These are phyloP conservation scores for Varecia variegata DNA, from an alignment of 2,797 vertebrate species.

Conservation along the genomic window DNA sequence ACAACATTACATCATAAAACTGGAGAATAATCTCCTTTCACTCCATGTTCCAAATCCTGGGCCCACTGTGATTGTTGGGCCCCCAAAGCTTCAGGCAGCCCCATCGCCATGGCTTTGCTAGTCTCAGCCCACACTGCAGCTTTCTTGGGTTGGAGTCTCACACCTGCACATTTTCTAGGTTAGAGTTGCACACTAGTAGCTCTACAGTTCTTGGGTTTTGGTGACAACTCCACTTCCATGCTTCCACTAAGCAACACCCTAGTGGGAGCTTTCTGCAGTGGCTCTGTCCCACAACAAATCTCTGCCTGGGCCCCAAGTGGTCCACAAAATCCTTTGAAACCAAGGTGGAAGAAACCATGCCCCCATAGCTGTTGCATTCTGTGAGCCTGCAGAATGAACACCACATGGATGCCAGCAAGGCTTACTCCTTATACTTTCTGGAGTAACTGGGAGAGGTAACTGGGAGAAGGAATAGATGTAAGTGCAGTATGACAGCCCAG, in stretches of 20 bases:
- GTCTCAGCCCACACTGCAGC: neutral
- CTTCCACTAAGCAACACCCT: fast-evolving
- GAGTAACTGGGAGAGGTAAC: neutral
- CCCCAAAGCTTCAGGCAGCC: neutral
- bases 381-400: neutral
- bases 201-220: neutral
- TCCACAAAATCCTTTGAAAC: neutral
- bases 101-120: neutral
- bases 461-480: neutral
- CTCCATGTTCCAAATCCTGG: neutral
- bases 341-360: neutral
- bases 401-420: neutral
- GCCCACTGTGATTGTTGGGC: neutral
- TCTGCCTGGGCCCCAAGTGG: neutral
- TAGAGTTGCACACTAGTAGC: neutral
- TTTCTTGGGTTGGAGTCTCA: neutral
- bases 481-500: neutral
- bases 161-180: neutral
- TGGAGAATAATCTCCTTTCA: neutral
- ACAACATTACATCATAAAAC: neutral
- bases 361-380: neutral
- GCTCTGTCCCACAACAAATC: neutral
- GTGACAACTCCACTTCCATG: neutral
- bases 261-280: neutral
- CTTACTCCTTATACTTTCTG: neutral